Percentiles rank a stretch among this genome's conserved stretches.
Evolutionary conservation across 2,797 vertebrate genomes (phyloP).

Genomic region (Rachycentron canadum): DNA sequence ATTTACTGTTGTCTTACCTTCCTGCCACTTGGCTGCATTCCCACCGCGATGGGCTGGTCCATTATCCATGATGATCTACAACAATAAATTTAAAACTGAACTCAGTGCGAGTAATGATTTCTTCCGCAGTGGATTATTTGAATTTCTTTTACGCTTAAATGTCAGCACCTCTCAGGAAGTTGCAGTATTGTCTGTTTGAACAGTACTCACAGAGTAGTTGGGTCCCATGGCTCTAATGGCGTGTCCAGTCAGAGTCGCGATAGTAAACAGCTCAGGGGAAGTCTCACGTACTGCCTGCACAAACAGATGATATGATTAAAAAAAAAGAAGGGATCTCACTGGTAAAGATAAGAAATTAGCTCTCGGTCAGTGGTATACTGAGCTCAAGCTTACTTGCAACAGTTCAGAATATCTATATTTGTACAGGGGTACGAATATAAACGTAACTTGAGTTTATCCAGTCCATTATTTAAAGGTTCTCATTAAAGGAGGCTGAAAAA

Average conservation of each 20-base stretch:
- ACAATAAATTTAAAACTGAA: slow-evolving; percentile 10
- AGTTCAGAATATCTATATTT: background rate
- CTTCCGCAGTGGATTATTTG: background rate
- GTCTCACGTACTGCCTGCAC: slow-evolving; percentile 79
- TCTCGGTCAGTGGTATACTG: background rate
- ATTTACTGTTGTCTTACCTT: slow-evolving; percentile 72
- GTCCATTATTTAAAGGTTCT: too few relatives aligned
- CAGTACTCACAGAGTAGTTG: slow-evolving; percentile 86
- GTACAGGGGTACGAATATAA: too few relatives aligned
- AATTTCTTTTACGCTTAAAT: background rate
- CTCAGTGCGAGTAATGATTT: background rate
- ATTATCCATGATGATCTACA: slow-evolving; percentile 89
- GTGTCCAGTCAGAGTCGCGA: slow-evolving; percentile 89
- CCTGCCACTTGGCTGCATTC: slow-evolving; percentile 84
- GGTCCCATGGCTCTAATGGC: slow-evolving; percentile 89
- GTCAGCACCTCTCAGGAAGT: background rate
- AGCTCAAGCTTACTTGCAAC: background rate
- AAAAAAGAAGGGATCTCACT: background rate
- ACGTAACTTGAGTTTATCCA: too few relatives aligned
- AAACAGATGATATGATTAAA: slow-evolving; percentile 9
- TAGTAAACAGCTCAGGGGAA: slow-evolving; percentile 86
- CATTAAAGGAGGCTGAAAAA: too few relatives aligned
- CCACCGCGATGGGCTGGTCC: slow-evolving; percentile 79
- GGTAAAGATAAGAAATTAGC: background rate
- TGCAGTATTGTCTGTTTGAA: background rate